Evolutionary conservation across 2,113 vertebrate genomes (phyloP).

Genomic region (Phainopepla nitens): DNA sequence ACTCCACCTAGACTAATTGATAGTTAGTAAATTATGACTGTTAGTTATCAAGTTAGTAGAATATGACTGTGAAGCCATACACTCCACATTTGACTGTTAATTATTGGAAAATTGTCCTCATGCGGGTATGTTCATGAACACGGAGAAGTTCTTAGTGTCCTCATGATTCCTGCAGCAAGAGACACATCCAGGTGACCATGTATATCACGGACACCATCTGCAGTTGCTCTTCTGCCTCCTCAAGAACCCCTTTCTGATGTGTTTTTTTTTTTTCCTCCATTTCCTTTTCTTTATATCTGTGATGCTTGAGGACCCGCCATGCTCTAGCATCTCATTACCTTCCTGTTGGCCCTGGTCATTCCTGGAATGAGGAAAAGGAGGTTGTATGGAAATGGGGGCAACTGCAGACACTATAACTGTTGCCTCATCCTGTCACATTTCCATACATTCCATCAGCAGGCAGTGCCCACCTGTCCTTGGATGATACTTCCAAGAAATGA

Average conservation of each 20-base stretch:
- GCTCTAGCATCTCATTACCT: not conserved
- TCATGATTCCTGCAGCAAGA: not conserved
- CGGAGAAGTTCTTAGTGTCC: not conserved
- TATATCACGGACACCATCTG: not conserved
- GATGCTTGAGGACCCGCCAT: fast-evolving
- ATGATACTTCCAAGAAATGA: not conserved
- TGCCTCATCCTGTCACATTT: not conserved
- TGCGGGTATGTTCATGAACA: not conserved
- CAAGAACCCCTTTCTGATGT: not conserved
- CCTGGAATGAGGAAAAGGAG: not conserved
- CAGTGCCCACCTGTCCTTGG: not conserved
- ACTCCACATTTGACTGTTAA: not conserved
- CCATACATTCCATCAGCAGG: not conserved
- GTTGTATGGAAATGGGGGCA: too few species aligned
- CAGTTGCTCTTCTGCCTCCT: not conserved
- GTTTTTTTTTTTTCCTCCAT: not conserved
- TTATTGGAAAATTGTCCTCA: not conserved
- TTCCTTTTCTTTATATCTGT: not conserved
- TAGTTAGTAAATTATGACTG: not conserved
- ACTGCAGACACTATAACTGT: not conserved
- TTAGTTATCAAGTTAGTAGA: too few species aligned
- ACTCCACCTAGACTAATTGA: not conserved
- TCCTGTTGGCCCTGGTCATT: not conserved
- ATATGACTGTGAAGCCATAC: not conserved
- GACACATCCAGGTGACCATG: not conserved